Base-by-base conservation (phyloP, 1,140 invertebrate genomes). In the Pseudomyrmex sp. region DNA sequence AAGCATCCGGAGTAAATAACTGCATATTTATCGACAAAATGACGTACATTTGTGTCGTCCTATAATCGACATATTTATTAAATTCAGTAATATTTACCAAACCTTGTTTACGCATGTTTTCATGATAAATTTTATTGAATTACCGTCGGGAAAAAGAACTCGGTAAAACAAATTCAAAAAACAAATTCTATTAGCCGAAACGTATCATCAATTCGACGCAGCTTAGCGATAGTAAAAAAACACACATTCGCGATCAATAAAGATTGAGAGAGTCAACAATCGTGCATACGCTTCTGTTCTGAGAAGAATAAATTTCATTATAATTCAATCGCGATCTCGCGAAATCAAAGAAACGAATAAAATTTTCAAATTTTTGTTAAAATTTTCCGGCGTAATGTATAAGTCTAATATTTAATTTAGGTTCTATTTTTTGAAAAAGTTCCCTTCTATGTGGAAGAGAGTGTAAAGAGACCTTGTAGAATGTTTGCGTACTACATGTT, bases 31-130 rank as follows among this genome's bases (percentile, higher is more conserved):
- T 56, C 15, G n/a, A 70, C 9, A 1, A 59, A 9, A 63, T 7
- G 2, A 20, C 0, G 63, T 59, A 20, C 26, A 62, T 62, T 62
- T 62, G 10, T 13, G 20, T 73, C 44, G n/a, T 15, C 26, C 2
- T 18, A 62, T 44, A 26, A 74, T 61, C 44, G 3, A 46, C 7
- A 59, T 59, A 73, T 50, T 13, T 35, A 50, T 62, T 48, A 62
- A 75, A 75, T 50, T 75, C 56, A 8, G 15, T 18, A 62, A 75
- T 62, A 50, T 62, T 62, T 18, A 50, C 0, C n/a, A 48, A 46
- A 26, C 3, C 0, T 50, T 62, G 23, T 54, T 75, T 46, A n/a
- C 23, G 26, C 2, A 3, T 59, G 58, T 23, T 3, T 48, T 26
- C 1, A n/a, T 18, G 46, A 48, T 3, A 8, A 61, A 48, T 46